Evolutionary conservation across 1,140 invertebrate species (phyloP).

Genomic region (Diachasmimorpha longicaudata): DNA sequence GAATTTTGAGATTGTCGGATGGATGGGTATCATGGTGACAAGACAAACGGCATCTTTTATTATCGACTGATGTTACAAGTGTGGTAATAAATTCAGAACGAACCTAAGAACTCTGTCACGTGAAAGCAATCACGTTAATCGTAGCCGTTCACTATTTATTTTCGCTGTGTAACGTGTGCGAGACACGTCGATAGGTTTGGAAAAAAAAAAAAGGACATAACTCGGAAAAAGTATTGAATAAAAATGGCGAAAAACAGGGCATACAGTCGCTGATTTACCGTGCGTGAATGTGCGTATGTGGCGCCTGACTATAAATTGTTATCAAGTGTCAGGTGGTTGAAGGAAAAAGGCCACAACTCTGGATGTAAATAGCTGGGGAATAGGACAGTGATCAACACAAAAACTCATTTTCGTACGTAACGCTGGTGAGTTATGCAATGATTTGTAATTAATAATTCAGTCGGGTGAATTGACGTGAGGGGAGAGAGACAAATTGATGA

Average conservation of each 20-base stretch:
- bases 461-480: no score
- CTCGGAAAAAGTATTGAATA: neutral
- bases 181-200: neutral
- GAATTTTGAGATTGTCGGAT: no score
- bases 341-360: neutral
- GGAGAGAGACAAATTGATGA: no score
- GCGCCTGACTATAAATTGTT: slow-evolving; percentile 15
- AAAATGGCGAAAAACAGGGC: neutral
- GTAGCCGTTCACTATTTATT: slow-evolving; percentile 22
- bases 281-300: slow-evolving; percentile 9
- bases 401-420: neutral
- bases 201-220: neutral
- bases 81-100: neutral
- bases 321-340: neutral
- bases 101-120: slow-evolving; percentile 3
- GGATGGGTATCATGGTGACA: neutral
- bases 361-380: neutral
- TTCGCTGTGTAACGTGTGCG: neutral
- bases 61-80: slow-evolving; percentile 21
- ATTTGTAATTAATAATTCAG: slow-evolving; percentile 4
- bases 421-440: slow-evolving; percentile 13
- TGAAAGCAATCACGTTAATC: slow-evolving; percentile 23
- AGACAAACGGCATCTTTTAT: slow-evolving; percentile 8
- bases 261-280: neutral
- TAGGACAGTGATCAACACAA: neutral